Evolutionary conservation across 1,140 invertebrate species (phyloP).

Genomic region (Drosophila ambigua): DNA sequence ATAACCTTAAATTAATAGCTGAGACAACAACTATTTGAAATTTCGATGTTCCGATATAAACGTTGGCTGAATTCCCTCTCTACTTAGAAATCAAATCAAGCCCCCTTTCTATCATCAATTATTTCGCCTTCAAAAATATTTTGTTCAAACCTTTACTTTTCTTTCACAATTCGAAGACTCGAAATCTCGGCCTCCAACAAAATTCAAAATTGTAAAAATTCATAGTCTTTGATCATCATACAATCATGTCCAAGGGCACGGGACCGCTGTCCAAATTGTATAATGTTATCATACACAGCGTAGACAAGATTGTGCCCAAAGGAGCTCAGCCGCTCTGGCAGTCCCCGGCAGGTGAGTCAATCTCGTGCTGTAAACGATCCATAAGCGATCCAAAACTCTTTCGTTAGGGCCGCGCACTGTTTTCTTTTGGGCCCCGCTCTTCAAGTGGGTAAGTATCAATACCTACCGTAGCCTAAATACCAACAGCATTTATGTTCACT

Average conservation of each 20-base stretch:
- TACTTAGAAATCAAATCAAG: too few species aligned
- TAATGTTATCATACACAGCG: constrained; percentile 23
- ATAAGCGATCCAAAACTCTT: neutral
- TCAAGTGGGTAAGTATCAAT: constrained; percentile 54
- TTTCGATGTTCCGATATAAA: too few species aligned
- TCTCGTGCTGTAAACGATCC: neutral
- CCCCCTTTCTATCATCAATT: too few species aligned
- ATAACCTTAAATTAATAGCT: too few species aligned
- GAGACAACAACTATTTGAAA: too few species aligned
- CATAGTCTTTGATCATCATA: too few species aligned
- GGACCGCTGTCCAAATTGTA: constrained; percentile 52
- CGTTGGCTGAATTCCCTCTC: too few species aligned
- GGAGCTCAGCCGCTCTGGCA: constrained; percentile 54
- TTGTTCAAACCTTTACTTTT: neutral
- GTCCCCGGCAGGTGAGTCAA: constrained; percentile 40
- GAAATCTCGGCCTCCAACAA: neutral
- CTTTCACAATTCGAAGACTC: neutral
- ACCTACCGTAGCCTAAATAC: too few species aligned
- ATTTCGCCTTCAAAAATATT: neutral
- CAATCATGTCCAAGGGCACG: constrained; percentile 43
- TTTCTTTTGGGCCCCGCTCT: constrained; percentile 63
- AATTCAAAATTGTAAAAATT: constrained; percentile 5
- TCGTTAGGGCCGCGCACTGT: constrained; percentile 55
- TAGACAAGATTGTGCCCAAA: constrained; percentile 46
- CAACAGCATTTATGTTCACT: too few species aligned